phyloP scores from a whole-genome alignment of 2,888 invertebrate species.

The Tenthredo scrophulariae region DNA sequence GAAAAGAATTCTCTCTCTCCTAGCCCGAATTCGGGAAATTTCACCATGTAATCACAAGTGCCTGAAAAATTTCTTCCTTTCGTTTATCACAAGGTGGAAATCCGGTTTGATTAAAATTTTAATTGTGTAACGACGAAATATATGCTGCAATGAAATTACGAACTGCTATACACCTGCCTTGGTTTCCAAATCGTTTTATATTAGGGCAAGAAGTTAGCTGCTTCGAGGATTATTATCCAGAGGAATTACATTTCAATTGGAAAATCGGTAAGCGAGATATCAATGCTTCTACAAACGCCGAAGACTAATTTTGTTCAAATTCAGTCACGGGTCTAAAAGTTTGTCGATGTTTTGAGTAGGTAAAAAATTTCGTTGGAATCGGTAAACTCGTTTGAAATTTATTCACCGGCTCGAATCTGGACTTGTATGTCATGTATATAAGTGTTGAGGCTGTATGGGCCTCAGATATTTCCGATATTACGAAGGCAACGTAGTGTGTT shows the following conservation, averaged over 20 bases:
- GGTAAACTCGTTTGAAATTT: not conserved
- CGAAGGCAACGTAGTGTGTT: conserved; percentile 1
- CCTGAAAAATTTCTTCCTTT: not conserved
- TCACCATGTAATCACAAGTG: not conserved
- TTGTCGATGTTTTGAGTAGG: not conserved
- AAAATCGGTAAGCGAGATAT: not conserved
- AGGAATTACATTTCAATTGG: not conserved
- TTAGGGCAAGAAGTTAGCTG: not conserved
- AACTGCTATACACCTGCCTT: not conserved
- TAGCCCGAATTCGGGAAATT: not conserved
- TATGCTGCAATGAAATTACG: not conserved
- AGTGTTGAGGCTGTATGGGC: not conserved
- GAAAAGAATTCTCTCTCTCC: not conserved
- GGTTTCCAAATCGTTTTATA: not conserved
- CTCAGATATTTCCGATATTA: conserved; percentile 33
- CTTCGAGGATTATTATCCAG: not conserved
- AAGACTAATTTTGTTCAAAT: not conserved
- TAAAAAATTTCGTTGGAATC: not conserved
- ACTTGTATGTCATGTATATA: not conserved
- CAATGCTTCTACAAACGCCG: not conserved
- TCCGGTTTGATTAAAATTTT: not conserved
- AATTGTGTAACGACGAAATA: not conserved
- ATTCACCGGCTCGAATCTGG: not conserved
- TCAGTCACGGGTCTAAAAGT: not conserved
- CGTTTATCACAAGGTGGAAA: not conserved